A percentile compares a stretch with the other conserved stretches of the same genome.
Conservation (phyloP, 2,888 invertebrate genomes). For the Melanchra persicariae region DNA sequence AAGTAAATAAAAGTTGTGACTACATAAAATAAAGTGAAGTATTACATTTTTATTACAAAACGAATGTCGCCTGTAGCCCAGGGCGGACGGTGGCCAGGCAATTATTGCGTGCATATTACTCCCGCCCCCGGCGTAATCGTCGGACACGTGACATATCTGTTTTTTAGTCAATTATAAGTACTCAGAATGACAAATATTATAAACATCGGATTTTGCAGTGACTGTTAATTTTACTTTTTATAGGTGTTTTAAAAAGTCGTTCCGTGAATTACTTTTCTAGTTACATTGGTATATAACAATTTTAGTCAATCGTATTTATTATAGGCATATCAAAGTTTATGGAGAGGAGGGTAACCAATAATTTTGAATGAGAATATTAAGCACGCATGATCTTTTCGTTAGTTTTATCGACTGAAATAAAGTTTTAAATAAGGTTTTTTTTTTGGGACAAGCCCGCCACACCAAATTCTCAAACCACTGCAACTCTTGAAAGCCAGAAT, state of each 20-base stretch:
- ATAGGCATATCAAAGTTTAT: background rate
- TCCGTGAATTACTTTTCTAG: background rate
- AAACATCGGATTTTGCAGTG: constrained; percentile 28
- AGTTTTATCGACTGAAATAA: background rate
- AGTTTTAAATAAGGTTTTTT: too few relatives aligned
- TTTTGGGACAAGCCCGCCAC: too few relatives aligned
- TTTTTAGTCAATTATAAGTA: constrained; percentile 58
- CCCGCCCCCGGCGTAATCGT: constrained; percentile 51
- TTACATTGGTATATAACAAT: background rate
- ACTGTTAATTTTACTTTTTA: constrained; percentile 15
- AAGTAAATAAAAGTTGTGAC: constrained; percentile 42
- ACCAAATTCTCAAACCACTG: too few relatives aligned
- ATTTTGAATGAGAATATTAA: background rate
- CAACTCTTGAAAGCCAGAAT: too few relatives aligned
- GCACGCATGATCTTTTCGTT: background rate
- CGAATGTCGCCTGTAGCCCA: constrained; percentile 61
- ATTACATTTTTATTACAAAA: constrained; percentile 56
- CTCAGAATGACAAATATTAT: constrained; percentile 38
- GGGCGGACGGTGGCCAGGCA: constrained; percentile 60
- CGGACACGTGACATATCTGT: constrained; percentile 58
- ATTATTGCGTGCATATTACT: constrained; percentile 63
- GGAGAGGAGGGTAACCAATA: background rate
- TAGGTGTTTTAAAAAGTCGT: background rate
- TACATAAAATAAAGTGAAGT: constrained; percentile 33
- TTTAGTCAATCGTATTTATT: background rate